Percentiles rank a stretch among this genome's conserved stretches.
These are phyloP conservation scores for Delia radicum DNA, from an alignment of 1,140 invertebrate genomes.

Conservation along the genomic window DNA sequence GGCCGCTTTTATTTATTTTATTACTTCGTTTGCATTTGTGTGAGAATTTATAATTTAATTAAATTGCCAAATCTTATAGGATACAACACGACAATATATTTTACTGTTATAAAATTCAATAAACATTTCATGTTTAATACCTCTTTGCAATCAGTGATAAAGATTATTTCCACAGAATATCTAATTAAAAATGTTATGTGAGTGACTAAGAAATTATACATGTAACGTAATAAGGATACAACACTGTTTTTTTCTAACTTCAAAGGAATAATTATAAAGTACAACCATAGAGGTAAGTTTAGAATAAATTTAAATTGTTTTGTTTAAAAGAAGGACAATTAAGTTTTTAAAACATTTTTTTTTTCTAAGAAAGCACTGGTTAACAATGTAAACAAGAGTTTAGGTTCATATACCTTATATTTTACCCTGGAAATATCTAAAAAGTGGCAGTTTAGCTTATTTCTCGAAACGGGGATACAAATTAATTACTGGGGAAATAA, in stretches of 20 bases:
- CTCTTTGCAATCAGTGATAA: not conserved
- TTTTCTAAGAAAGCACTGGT: too few relatives aligned
- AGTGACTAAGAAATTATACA: not conserved
- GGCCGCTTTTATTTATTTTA: not conserved
- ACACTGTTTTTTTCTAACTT: not conserved
- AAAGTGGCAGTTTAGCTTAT: too few relatives aligned
- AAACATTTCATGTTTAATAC: not conserved
- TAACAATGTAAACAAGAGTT: too few relatives aligned
- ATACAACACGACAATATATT: not conserved
- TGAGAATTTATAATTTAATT: slow-evolving; percentile 14
- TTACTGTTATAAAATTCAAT: not conserved
- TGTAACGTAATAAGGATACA: not conserved
- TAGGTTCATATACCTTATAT: too few relatives aligned
- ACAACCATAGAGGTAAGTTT: not conserved
- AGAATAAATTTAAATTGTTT: not conserved
- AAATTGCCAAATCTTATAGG: slow-evolving; percentile 1
- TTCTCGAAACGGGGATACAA: too few relatives aligned
- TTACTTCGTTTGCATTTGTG: not conserved
- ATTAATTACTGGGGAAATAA: too few relatives aligned
- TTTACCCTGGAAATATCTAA: too few relatives aligned
- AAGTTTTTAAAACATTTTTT: not conserved
- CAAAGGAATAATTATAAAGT: not conserved
- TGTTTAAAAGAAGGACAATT: not conserved
- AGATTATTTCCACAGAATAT: not conserved
- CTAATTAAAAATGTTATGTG: not conserved